A percentile compares a stretch with the other conserved stretches of the same genome.
These are phyloP conservation scores for Hydractinia echinata DNA, from an alignment of 30 jellyfish, hydroid and myxozoan genomes.

Conservation along the genomic window DNA sequence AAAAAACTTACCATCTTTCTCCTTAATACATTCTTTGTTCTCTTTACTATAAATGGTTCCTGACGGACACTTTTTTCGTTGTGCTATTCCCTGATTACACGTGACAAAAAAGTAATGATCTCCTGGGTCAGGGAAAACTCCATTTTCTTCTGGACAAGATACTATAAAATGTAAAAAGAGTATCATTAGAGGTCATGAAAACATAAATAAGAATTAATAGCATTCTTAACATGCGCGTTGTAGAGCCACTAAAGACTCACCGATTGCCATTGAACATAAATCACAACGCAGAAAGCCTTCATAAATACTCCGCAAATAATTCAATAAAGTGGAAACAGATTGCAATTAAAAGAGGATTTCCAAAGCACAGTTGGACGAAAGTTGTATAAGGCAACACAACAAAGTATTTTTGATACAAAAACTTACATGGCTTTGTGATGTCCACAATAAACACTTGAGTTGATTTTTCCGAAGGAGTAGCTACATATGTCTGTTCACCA, in stretches of 20 bases:
- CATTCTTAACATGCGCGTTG: too few species aligned
- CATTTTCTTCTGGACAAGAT: constrained; percentile 94
- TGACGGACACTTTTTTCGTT: constrained; percentile 92
- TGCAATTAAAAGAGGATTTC: too few species aligned
- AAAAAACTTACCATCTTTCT: constrained; percentile 48
- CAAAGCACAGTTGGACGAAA: too few species aligned
- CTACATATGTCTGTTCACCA: constrained; percentile 70
- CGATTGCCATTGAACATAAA: too few species aligned
- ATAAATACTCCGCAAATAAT: too few species aligned
- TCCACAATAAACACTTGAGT: constrained; percentile 68
- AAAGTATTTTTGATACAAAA: background rate
- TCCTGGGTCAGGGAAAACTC: constrained; percentile 93
- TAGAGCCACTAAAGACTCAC: too few species aligned
- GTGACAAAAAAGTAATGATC: constrained; percentile 77
- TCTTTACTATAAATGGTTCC: constrained; percentile 85
- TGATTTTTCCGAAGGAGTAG: constrained; percentile 86
- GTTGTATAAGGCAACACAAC: background rate
- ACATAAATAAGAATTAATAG: too few species aligned
- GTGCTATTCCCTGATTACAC: constrained; percentile 93
- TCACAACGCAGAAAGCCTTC: too few species aligned
- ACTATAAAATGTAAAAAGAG: constrained; percentile 34
- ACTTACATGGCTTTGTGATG: constrained; percentile 80
- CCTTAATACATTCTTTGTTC: constrained; percentile 78
- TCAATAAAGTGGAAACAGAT: too few species aligned
- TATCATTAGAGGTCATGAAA: background rate